Percentiles rank a stretch among this genome's conserved stretches.
These are phyloP conservation scores for Schrankia costaestrigalis DNA, from an alignment of 2,888 invertebrate species.

Conservation along the genomic window DNA sequence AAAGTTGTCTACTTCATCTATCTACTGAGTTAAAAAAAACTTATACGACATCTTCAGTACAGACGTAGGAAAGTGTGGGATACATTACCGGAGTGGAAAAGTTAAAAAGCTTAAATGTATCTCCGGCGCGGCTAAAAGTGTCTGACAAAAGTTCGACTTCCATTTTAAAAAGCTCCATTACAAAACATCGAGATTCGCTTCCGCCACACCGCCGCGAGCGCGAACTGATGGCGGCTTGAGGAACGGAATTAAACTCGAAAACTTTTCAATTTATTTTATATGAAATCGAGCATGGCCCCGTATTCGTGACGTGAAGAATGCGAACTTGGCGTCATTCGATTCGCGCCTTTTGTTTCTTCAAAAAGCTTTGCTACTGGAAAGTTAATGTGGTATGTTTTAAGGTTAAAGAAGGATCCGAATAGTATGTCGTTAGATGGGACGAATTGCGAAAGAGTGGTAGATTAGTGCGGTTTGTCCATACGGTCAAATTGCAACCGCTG, in stretches of 20 bases:
- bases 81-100: constrained; percentile 81
- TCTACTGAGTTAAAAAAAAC: constrained; percentile 57
- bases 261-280: constrained; percentile 75
- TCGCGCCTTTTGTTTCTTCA: constrained; percentile 22
- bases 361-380: too few relatives aligned
- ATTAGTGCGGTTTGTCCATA: constrained; percentile 33
- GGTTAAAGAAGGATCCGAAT: constrained; percentile 2
- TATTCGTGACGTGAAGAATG: constrained; percentile 47
- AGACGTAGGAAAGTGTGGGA: constrained; percentile 69
- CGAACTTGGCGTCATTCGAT: constrained; percentile 33
- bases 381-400: constrained; percentile 16
- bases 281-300: constrained; percentile 61
- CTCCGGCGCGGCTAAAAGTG: constrained; percentile 80
- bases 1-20: constrained; percentile 58
- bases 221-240: constrained; percentile 61
- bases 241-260: constrained; percentile 71
- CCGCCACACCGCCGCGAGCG: constrained; percentile 69
- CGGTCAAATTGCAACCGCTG: constrained; percentile 40
- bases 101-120: constrained; percentile 82
- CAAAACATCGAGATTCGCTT: constrained; percentile 81
- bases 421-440: constrained; percentile 2
- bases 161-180: constrained; percentile 82
- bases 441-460: constrained; percentile 12
- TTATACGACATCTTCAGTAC: constrained; percentile 68
- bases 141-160: constrained; percentile 81